Evolutionary conservation across 2,888 invertebrate genomes (phyloP), one percentile per base, ranked within the genome.

Genomic region (Eupithecia abbreviata): DNA sequence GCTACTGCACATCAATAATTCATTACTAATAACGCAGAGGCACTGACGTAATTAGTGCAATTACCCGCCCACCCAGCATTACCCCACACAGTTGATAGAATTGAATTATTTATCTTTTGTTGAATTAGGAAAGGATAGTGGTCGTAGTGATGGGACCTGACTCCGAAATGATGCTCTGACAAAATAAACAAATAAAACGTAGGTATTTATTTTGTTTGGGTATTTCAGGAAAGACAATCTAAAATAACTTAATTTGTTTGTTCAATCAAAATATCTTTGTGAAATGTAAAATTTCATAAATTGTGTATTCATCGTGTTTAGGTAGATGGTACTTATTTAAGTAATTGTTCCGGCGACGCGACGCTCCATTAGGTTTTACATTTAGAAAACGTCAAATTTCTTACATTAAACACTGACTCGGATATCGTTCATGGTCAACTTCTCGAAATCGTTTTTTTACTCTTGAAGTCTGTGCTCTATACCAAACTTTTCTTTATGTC

Each of bases 11-110:
- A 93, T 93, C 92, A 92, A 93, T 93, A 93, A 93, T 93, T 94
- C 93, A 94, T 94, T 87, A 86, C 88, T 91, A 91, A 91, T 92
- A 91, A 90, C 89, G 90, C 87, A 88, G 90, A 88, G 88, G 89
- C 89, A 91, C 90, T 92, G 93, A 92, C 90, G 90, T 93, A 93
- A 94, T 94, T 93, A 94, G 91, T 88, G 90, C 92, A 93, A 93
- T 93, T 92, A 93, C 87, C 85, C 86, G 94, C 87, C 94, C 94
- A 93, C 94, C 93, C 93, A 92, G 89, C 84, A 87, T 87, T 89
- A 84, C 85, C 86, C 87, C 86, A 85, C 84, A 84, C 84, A 82
- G 85, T 84, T 84, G 84, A 85, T 90, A 90, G 76, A 81, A 91
- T 91, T 90, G 90, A 92, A 92, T 92, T 91, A 93, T 93, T 91